Evolutionary conservation across 1,140 invertebrate species (phyloP).

Genomic region (Meloidogyne hapla): DNA sequence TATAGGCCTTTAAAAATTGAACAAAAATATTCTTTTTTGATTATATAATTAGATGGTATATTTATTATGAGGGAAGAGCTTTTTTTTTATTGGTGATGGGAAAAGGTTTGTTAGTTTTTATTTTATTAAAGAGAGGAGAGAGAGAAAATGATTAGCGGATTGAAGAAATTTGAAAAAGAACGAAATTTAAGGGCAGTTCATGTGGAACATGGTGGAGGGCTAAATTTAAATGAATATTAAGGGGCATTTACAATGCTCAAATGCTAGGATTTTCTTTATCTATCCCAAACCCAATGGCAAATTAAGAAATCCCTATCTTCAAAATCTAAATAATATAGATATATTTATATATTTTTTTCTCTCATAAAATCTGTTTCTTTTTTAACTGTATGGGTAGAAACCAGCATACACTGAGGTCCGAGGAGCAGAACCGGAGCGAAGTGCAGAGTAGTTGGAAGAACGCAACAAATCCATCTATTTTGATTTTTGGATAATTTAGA

Average conservation of each 20-base stretch:
- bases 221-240: no score
- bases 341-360: neutral
- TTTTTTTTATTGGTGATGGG: no score
- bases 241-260: no score
- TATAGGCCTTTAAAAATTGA: neutral
- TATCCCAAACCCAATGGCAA: no score
- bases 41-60: no score
- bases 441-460: conserved; percentile 47
- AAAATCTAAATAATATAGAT: neutral
- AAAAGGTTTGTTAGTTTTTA: neutral
- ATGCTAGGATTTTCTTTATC: no score
- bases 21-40: neutral
- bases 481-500: neutral
- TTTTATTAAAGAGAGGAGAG: neutral
- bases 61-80: no score
- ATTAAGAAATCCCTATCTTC: neutral
- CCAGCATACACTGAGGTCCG: conserved; percentile 59
- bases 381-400: conserved; percentile 63
- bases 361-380: neutral
- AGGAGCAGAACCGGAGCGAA: conserved; percentile 51
- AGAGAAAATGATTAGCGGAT: neutral
- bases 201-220: no score
- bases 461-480: conserved; percentile 59
- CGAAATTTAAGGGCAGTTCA: no score
- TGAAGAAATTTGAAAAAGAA: neutral